Evolutionary conservation across 2,113 vertebrate genomes (phyloP).

Genomic region (Hassar affinis): DNA sequence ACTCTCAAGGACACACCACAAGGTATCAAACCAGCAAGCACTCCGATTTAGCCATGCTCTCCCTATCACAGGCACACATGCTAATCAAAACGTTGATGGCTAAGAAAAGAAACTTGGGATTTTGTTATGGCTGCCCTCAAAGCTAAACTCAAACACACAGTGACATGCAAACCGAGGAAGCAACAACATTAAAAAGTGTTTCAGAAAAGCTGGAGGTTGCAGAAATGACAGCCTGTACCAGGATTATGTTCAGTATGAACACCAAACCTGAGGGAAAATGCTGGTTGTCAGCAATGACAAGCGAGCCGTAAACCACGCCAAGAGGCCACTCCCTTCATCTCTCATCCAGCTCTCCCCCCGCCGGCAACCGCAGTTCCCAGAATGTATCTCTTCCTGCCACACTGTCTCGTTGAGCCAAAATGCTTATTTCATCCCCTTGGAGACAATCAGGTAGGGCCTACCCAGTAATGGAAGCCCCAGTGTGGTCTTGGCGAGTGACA

Average conservation of each 20-base stretch:
- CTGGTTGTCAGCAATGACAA: conserved; percentile 54
- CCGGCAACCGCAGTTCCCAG: conserved; percentile 34
- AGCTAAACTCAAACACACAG: conserved; percentile 58
- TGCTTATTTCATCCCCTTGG: conserved; percentile 41
- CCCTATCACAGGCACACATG: conserved; percentile 28
- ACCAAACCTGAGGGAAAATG: conserved; percentile 56
- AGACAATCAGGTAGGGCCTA: conserved; percentile 45
- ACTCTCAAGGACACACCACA: conserved; percentile 57
- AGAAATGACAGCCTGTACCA: conserved; percentile 52
- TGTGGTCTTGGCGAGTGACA: conserved; percentile 42
- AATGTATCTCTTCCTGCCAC: conserved; percentile 40
- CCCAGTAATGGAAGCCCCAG: conserved; percentile 36
- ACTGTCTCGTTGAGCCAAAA: neutral
- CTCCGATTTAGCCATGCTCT: conserved; percentile 19
- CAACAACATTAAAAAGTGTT: conserved; percentile 39
- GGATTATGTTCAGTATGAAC: conserved; percentile 48
- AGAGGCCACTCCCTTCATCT: conserved; percentile 38
- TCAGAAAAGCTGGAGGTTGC: conserved; percentile 44
- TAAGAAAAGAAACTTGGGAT: conserved; percentile 67
- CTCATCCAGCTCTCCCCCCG: conserved; percentile 16
- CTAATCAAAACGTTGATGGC: conserved; percentile 47
- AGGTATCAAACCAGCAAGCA: neutral
- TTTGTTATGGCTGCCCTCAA: conserved; percentile 63
- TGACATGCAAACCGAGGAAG: conserved; percentile 39
- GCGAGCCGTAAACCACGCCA: conserved; percentile 49